Evolutionary conservation across 35 echinoderm and acorn worm genomes (phyloP).

Genomic region (Apostichopus japonicus): DNA sequence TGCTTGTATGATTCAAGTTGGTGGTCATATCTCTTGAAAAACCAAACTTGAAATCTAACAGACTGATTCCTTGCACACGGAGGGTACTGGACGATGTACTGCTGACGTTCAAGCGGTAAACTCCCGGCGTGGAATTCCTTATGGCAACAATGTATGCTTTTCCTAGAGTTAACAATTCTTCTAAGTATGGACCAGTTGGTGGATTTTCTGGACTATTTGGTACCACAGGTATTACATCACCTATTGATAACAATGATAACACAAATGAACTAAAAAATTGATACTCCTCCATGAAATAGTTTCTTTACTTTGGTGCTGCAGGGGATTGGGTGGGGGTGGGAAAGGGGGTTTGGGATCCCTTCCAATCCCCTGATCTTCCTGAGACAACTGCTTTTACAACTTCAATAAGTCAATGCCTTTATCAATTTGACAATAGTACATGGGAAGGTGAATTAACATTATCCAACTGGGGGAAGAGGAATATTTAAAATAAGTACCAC

Average conservation of each 20-base stretch:
- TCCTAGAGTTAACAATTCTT: slow-evolving; percentile 76
- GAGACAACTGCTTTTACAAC: too few species aligned
- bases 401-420: too few species aligned
- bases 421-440: too few species aligned
- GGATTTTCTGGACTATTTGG: slow-evolving; percentile 15
- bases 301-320: too few species aligned
- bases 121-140: slow-evolving; percentile 75
- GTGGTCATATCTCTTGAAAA: slow-evolving; percentile 65
- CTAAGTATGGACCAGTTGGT: slow-evolving; percentile 51
- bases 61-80: slow-evolving; percentile 84
- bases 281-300: too few species aligned
- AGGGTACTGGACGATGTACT: slow-evolving; percentile 62
- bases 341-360: too few species aligned
- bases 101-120: slow-evolving; percentile 64
- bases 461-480: too few species aligned
- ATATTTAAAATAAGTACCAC: too few species aligned
- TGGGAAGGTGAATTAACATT: too few species aligned
- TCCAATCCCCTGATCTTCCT: too few species aligned
- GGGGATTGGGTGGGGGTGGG: too few species aligned
- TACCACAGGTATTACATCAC: slow-evolving; percentile 27
- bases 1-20: slow-evolving; percentile 63
- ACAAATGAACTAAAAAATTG: background rate
- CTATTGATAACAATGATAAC: slow-evolving; percentile 5
- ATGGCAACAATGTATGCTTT: slow-evolving; percentile 88
- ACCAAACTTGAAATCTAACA: slow-evolving; percentile 84